Base-by-base conservation (phyloP, 1,140 invertebrate species). In the Drosophila funebris region DNA sequence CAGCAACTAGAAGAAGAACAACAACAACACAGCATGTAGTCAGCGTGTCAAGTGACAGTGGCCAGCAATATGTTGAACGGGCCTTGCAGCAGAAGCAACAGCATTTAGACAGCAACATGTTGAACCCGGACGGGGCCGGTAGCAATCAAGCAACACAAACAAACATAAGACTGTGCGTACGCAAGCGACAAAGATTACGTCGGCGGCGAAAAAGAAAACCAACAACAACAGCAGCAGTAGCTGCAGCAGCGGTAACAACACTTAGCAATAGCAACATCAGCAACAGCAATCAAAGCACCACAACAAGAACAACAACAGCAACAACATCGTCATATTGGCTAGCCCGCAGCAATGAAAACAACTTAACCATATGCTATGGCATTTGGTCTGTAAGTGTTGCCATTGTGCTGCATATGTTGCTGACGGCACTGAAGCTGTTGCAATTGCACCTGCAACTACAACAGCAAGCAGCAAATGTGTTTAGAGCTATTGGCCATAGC, bases 161-260 rank as follows among this genome's bases (percentile, higher is more conserved):
- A 76, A 90, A 73, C 60, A 87, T 87, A 90, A 90, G 87, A 90
- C 87, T 90, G 87, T 90, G 82, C 79, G 70, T 76, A 90, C 87
- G 87, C 77, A 90, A 90, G 79, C 74, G 74, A 76, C 84, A 87
- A 83, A 77, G 87, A 77, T 87, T 90, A 68, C 83, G 88, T 61
- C 73, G 88, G 57, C 87, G 87, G 46, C 87, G 87, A 83, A 90
- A 88, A 90, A 81, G 87, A 85, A 85, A 89, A 90, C 63, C 66
- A 75, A 76, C 48, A 56, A 6, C 54, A 68, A 31, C 60, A 60
- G 14, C 31, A 61, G 44, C 66, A 66, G 20, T 37, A 43, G 5
- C 33, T 64, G 29, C 33, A 36, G n/a, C 43, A 58, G 18, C 57
- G 67, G 14, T 46, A 76, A 11, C 39, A 56, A 63, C 57, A 77